Evolutionary conservation across 2,797 vertebrate genomes (phyloP).

Genomic region (Lepus townsendii): DNA sequence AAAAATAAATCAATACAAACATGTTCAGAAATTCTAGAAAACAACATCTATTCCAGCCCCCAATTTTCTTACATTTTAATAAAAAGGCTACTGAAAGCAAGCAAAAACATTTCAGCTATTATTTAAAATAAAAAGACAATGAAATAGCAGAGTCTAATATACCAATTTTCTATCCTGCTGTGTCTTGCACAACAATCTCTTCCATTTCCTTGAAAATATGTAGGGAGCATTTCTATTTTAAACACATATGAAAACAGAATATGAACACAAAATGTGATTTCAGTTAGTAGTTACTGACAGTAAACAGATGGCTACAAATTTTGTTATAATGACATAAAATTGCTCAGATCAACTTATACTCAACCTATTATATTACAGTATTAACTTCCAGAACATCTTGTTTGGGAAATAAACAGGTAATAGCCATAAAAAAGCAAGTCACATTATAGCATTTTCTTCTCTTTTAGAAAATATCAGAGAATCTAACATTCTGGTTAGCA

Average conservation of each 20-base stretch:
- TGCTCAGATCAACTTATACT: background rate
- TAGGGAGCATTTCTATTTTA: slow-evolving; percentile 37
- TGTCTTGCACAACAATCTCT: background rate
- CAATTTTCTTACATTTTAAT: slow-evolving; percentile 68
- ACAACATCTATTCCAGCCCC: slow-evolving; percentile 17
- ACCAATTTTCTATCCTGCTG: slow-evolving; percentile 12
- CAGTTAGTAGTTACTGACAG: slow-evolving; percentile 25
- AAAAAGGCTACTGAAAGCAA: slow-evolving; percentile 47
- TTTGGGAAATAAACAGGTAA: slow-evolving; percentile 44
- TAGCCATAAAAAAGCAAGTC: slow-evolving; percentile 44
- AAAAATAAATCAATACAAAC: slow-evolving; percentile 60
- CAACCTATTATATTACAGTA: background rate
- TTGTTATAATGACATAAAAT: slow-evolving; percentile 29
- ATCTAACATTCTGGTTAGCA: background rate
- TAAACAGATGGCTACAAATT: background rate
- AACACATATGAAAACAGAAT: background rate
- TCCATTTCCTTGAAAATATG: slow-evolving; percentile 22
- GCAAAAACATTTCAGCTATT: slow-evolving; percentile 40
- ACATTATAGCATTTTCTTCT: background rate
- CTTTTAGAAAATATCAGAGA: slow-evolving; percentile 46
- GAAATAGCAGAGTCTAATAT: slow-evolving; percentile 2
- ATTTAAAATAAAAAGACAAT: slow-evolving; percentile 61
- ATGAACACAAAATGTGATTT: slow-evolving; percentile 11
- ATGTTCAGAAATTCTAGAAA: slow-evolving; percentile 59
- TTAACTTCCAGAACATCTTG: background rate